A percentile compares a stretch with the other conserved stretches of the same genome.
Conservation (phyloP, 2,797 vertebrate species). For the Tinamus major region DNA sequence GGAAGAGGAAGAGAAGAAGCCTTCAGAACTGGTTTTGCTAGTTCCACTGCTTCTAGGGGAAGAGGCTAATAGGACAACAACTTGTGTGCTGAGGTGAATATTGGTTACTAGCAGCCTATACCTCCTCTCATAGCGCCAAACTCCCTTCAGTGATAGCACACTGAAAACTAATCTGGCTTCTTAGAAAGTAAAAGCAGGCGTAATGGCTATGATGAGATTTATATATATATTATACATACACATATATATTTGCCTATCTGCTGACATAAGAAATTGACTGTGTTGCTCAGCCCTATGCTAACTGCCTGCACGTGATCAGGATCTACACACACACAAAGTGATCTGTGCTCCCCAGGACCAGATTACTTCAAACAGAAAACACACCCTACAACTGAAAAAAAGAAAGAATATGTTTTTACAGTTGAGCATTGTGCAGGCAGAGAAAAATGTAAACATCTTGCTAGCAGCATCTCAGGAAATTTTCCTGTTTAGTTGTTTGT, state of each 20-base stretch:
- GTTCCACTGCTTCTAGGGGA: not conserved
- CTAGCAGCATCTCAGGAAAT: not conserved
- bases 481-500: not conserved
- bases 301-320: not conserved
- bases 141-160: not conserved
- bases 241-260: not conserved
- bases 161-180: not conserved
- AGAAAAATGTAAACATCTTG: not conserved
- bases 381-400: not conserved
- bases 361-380: not conserved
- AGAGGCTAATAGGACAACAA: not conserved
- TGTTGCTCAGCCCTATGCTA: not conserved
- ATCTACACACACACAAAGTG: not conserved
- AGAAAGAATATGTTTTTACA: not conserved
- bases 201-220: not conserved
- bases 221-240: too few species aligned
- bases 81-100: not conserved
- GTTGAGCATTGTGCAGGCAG: not conserved
- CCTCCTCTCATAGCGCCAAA: not conserved
- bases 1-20: not conserved
- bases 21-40: not conserved
- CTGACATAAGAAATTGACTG: not conserved
- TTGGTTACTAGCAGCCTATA: fast-evolving
- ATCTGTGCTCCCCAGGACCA: not conserved
- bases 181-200: not conserved